Evolutionary conservation across 1,140 invertebrate genomes (phyloP).

Genomic region (Lanistes nyassanus): DNA sequence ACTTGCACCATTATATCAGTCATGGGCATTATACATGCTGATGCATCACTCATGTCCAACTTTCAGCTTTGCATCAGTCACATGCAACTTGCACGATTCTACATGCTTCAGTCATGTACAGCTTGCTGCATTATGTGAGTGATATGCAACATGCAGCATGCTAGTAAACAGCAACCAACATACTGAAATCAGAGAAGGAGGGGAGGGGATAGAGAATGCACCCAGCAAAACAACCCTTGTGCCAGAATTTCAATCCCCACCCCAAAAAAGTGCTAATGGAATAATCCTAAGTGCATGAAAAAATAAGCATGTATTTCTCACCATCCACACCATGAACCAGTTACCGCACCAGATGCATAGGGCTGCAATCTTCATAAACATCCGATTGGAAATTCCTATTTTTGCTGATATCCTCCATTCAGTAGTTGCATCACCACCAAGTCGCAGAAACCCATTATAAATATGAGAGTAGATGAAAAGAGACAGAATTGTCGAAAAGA

Average conservation of each 20-base stretch:
- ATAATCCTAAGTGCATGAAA: not conserved
- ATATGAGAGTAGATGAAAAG: conserved; percentile 71
- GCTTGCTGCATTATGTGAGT: no score
- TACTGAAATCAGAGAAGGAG: no score
- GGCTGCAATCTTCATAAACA: conserved; percentile 72
- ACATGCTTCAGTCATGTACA: no score
- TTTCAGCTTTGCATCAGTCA: not conserved
- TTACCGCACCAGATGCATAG: conserved; percentile 73
- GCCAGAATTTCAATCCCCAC: no score
- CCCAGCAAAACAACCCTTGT: not conserved
- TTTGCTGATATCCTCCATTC: conserved; percentile 62
- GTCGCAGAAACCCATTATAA: conserved; percentile 69
- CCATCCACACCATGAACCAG: conserved; percentile 72
- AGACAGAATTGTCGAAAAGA: conserved; percentile 69
- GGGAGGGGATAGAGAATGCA: no score
- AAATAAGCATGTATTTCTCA: conserved; percentile 37
- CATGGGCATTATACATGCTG: no score
- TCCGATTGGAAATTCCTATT: conserved; percentile 64
- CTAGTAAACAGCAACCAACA: no score
- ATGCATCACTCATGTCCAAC: no score
- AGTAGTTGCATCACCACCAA: conserved; percentile 63
- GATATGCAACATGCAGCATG: no score
- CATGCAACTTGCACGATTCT: no score
- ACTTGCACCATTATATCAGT: no score
- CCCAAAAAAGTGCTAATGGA: no score